These are phyloP conservation scores for Mirounga angustirostris DNA, from an alignment of 2,113 vertebrate genomes.

Conservation along the genomic window DNA sequence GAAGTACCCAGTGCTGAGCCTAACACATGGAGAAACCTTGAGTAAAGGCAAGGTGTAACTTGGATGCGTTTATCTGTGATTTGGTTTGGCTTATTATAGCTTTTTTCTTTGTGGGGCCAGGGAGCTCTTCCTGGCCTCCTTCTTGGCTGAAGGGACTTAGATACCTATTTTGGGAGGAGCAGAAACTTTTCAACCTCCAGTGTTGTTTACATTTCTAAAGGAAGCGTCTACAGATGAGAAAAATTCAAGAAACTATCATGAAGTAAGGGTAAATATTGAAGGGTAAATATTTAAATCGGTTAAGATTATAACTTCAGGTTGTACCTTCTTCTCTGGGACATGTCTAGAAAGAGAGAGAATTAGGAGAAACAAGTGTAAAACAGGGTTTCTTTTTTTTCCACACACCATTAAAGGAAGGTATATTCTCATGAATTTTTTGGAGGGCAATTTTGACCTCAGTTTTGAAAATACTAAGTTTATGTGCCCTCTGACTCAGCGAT, in stretches of 20 bases:
- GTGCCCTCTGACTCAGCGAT: neutral
- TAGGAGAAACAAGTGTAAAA: neutral
- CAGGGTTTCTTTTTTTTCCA: neutral
- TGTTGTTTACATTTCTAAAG: neutral
- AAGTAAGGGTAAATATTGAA: neutral
- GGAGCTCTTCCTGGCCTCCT: neutral
- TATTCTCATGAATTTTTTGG: neutral
- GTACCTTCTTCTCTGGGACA: neutral
- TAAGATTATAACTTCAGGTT: neutral
- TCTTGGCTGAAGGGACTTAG: neutral
- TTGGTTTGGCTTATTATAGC: neutral
- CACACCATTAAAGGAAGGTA: neutral
- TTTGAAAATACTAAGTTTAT: constrained; percentile 40
- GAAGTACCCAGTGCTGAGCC: neutral
- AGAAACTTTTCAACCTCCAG: neutral
- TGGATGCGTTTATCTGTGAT: neutral
- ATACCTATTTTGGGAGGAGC: neutral
- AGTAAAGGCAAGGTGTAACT: neutral
- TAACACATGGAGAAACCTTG: neutral
- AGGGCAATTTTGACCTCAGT: constrained; percentile 42
- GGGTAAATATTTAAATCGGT: neutral
- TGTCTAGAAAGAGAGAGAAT: constrained; percentile 35
- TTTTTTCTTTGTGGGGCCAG: accelerated
- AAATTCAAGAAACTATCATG: neutral
- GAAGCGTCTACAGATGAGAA: neutral